Conservation (phyloP, 1,140 invertebrate species). For the Manduca sexta region DNA sequence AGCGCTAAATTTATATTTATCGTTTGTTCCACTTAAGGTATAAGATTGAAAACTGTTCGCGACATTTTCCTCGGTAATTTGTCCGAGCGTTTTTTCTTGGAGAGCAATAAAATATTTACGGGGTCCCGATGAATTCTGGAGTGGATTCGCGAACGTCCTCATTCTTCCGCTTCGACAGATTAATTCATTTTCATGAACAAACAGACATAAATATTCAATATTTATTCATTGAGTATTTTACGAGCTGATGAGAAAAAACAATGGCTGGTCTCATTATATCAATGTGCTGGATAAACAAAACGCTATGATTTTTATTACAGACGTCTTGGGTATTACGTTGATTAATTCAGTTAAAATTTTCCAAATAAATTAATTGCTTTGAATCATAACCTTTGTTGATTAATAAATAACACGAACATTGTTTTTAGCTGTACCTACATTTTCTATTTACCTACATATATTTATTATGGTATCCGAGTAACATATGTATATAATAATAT, state of each 20-base stretch:
- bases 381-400: too few species aligned
- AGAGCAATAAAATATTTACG: slow-evolving; percentile 68
- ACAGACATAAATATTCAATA: slow-evolving; percentile 34
- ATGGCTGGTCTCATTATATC: not conserved
- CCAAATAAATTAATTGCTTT: too few species aligned
- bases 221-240: slow-evolving; percentile 24
- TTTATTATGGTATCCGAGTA: too few species aligned
- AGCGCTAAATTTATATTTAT: slow-evolving; percentile 70
- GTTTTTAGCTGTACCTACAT: too few species aligned
- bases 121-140: slow-evolving; percentile 53
- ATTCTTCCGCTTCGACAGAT: slow-evolving; percentile 43
- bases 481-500: too few species aligned
- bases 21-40: slow-evolving; percentile 70
- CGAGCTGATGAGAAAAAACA: not conserved
- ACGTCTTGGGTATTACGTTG: not conserved
- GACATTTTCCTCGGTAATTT: slow-evolving; percentile 63
- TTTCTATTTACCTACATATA: too few species aligned
- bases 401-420: too few species aligned
- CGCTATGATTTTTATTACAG: too few species aligned
- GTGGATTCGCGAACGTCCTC: slow-evolving; percentile 42
- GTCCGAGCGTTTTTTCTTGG: slow-evolving; percentile 53
- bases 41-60: slow-evolving; percentile 66
- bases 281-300: not conserved
- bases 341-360: too few species aligned
- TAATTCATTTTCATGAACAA: slow-evolving; percentile 61